phyloP scores from a whole-genome alignment of 2,888 invertebrate species.

The Reticulitermes lucifugus region DNA sequence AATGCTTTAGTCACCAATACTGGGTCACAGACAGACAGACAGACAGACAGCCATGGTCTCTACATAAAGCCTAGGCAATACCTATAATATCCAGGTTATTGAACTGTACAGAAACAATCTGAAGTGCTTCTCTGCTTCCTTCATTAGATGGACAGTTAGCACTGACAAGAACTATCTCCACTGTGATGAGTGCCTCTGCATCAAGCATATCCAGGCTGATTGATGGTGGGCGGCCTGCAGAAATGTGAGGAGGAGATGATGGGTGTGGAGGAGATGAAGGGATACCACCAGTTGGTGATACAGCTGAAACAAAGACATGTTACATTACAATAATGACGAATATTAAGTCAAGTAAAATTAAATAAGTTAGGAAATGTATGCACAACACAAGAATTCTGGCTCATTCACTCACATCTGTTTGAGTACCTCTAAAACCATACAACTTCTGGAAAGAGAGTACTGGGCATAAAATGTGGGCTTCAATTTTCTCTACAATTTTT shows the following conservation, averaged over 20 bases:
- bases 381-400: too few species aligned
- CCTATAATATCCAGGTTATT: conserved; percentile 96
- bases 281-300: conserved; percentile 41
- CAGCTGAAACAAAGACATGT: conserved; percentile 42
- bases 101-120: conserved; percentile 90
- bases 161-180: conserved; percentile 83
- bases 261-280: conserved; percentile 42
- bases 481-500: not conserved
- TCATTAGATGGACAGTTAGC: conserved; percentile 66
- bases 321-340: too few species aligned
- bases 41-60: too few species aligned
- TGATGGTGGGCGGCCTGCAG: conserved; percentile 38
- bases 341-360: too few species aligned
- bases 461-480: not conserved
- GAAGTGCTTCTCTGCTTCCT: conserved; percentile 65
- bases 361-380: too few species aligned
- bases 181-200: conserved; percentile 79
- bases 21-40: too few species aligned
- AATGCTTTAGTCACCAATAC: too few species aligned
- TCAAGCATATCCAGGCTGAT: conserved; percentile 60
- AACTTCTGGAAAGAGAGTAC: not conserved
- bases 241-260: conserved; percentile 47
- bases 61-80: conserved; percentile 57
- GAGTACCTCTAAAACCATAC: not conserved
- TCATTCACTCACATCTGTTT: not conserved